A percentile compares a stretch with the other conserved stretches of the same genome.
These are phyloP conservation scores for Chlorops oryzae DNA, from an alignment of 1,140 invertebrate genomes.

Conservation along the genomic window DNA sequence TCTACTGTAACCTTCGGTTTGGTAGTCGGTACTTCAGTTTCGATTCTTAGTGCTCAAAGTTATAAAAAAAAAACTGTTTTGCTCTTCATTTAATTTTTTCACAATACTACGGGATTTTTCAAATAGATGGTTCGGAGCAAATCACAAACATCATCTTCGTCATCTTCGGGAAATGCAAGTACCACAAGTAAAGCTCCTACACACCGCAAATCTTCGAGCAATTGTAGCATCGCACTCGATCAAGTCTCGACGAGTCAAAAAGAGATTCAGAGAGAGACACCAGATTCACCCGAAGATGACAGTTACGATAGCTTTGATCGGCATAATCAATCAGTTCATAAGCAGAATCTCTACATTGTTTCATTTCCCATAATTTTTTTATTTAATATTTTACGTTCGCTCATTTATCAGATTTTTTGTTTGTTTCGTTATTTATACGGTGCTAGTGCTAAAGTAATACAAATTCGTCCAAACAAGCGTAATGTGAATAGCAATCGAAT, in stretches of 20 bases:
- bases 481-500: slow-evolving; percentile 57
- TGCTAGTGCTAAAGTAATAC: slow-evolving; percentile 64
- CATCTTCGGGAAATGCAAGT: slow-evolving; percentile 22
- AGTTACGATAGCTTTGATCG: slow-evolving; percentile 35
- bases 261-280: too few species aligned
- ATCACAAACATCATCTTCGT: slow-evolving; percentile 42
- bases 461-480: slow-evolving; percentile 57
- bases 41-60: too few species aligned
- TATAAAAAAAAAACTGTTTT: too few species aligned
- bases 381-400: slow-evolving; percentile 70
- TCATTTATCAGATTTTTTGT: slow-evolving; percentile 78
- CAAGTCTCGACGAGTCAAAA: slow-evolving; percentile 25
- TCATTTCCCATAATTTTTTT: slow-evolving; percentile 78
- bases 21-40: too few species aligned
- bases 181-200: slow-evolving; percentile 17
- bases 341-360: slow-evolving; percentile 77
- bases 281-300: slow-evolving; percentile 36
- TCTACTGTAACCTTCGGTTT: too few species aligned
- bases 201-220: slow-evolving; percentile 33
- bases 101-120: too few species aligned
- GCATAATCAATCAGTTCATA: slow-evolving; percentile 64
- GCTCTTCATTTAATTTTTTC: too few species aligned
- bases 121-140: slow-evolving; percentile 47
- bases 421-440: slow-evolving; percentile 78
- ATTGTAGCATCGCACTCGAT: slow-evolving; percentile 31